Base-by-base conservation (phyloP, 2,888 invertebrate species). In the Platypus cylindrus region DNA sequence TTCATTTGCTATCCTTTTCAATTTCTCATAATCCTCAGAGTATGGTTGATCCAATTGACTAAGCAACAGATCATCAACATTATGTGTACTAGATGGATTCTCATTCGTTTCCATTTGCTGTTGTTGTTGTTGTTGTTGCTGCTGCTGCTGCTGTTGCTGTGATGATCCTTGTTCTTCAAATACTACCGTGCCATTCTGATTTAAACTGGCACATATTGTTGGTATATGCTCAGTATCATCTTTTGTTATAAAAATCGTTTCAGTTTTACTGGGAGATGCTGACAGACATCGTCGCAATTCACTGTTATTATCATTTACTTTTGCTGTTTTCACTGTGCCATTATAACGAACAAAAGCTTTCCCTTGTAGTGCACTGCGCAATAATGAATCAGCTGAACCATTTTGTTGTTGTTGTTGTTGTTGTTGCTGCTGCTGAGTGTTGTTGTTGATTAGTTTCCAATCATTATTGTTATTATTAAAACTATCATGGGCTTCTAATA, bases 311-410 rank as follows among this genome's bases (percentile, higher is more conserved):
- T 65, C 49, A 8, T 49, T 46, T 40, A 57, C 54, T 20, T 38
- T 32, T 20, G 37, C 40, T 3, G 38, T 16, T 29, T 38, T 44
- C 3, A 48, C 44, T 9, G 51, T 48, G 11, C 62, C 62, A 50
- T 62, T 64, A 41, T 63, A 62, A 20, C 62, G 54, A 17, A 60
- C 58, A 38, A 59, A 59, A 20, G 64, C 72, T 65, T 86, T 85
- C 28, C 86, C 86, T 58, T 86, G 86, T 43, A 87, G 67, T 7
- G 86, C 86, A 55, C 78, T 86, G 48, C 86, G 68, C 44, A 87
- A 62, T 43, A 87, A 62, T 17, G 85, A 85, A 54, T 85, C 85
- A 13, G 80, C 63, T 3, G 66, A 62, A 27, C 56, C 55, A 37
- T 45, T 49, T 23, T 27, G 17, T 14, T 20, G 16, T 12, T 30